Percentiles rank a stretch among this genome's conserved stretches.
Evolutionary conservation across 2,113 vertebrate genomes (phyloP).

Genomic region (Martes martes): DNA sequence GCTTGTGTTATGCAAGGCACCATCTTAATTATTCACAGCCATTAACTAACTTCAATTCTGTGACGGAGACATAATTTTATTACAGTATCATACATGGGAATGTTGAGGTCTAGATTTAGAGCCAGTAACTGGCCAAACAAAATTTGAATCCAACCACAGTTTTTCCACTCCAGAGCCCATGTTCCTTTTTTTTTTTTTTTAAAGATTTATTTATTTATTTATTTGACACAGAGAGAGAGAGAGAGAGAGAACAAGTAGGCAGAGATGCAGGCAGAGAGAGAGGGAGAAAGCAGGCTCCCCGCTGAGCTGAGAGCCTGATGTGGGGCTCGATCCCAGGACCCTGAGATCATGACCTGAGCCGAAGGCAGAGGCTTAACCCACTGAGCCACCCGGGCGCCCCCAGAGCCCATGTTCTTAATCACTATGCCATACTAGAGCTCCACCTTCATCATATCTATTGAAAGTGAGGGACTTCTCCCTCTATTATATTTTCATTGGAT

Average conservation of each 20-base stretch:
- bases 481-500: background rate
- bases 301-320: too few relatives aligned
- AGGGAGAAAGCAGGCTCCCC: too few relatives aligned
- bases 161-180: background rate
- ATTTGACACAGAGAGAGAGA: too few relatives aligned
- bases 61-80: background rate
- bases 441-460: background rate
- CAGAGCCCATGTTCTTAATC: background rate
- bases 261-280: too few relatives aligned
- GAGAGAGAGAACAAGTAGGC: too few relatives aligned
- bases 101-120: background rate
- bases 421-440: background rate
- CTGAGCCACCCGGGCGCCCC: too few relatives aligned
- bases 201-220: too few relatives aligned
- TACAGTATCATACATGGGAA: background rate
- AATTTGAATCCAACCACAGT: background rate
- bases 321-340: too few relatives aligned
- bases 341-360: too few relatives aligned
- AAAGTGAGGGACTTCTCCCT: background rate
- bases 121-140: background rate
- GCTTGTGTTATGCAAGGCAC: background rate
- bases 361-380: too few relatives aligned
- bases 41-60: background rate
- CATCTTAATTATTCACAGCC: background rate
- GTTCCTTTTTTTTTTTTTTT: background rate